A percentile compares a stretch with the other conserved stretches of the same genome.
phyloP scores from a whole-genome alignment of 2,888 invertebrate genomes.

The Hirtodrosophila trivittata region DNA sequence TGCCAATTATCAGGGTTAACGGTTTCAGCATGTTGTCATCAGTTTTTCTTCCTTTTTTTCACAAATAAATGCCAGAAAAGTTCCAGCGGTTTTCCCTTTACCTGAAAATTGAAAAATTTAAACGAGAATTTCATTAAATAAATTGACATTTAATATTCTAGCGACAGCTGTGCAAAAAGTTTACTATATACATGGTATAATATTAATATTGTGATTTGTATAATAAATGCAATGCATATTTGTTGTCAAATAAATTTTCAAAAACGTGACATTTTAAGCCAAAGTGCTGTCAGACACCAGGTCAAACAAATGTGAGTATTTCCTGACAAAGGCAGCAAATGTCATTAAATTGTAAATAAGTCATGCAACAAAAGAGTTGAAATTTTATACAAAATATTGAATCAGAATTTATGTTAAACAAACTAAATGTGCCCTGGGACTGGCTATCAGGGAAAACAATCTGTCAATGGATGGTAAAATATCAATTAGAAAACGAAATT shows the following conservation, averaged over 20 bases:
- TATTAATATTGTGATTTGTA: too few relatives aligned
- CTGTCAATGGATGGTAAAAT: too few relatives aligned
- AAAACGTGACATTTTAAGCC: conserved; percentile 12
- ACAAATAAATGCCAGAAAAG: conserved; percentile 42
- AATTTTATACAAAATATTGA: too few relatives aligned
- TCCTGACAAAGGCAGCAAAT: too few relatives aligned
- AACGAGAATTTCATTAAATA: conserved; percentile 42
- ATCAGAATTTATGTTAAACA: too few relatives aligned
- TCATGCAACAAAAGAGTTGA: too few relatives aligned
- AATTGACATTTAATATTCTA: conserved; percentile 42
- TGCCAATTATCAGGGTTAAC: conserved; percentile 74
- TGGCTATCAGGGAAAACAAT: too few relatives aligned
- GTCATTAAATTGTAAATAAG: too few relatives aligned
- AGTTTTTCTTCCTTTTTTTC: conserved; percentile 35
- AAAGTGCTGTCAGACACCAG: neutral
- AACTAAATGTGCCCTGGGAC: too few relatives aligned
- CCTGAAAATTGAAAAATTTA: conserved; percentile 49
- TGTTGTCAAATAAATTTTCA: conserved; percentile 25
- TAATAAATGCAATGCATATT: conserved; percentile 16
- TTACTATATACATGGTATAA: too few relatives aligned
- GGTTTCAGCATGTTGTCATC: conserved; percentile 78
- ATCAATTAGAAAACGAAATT: too few relatives aligned
- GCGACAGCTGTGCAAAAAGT: conserved; percentile 1
- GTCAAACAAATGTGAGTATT: too few relatives aligned
- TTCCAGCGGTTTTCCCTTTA: conserved; percentile 42